These are phyloP conservation scores for Centropus bengalensis DNA, from an alignment of 2,113 vertebrate species.

Conservation along the genomic window DNA sequence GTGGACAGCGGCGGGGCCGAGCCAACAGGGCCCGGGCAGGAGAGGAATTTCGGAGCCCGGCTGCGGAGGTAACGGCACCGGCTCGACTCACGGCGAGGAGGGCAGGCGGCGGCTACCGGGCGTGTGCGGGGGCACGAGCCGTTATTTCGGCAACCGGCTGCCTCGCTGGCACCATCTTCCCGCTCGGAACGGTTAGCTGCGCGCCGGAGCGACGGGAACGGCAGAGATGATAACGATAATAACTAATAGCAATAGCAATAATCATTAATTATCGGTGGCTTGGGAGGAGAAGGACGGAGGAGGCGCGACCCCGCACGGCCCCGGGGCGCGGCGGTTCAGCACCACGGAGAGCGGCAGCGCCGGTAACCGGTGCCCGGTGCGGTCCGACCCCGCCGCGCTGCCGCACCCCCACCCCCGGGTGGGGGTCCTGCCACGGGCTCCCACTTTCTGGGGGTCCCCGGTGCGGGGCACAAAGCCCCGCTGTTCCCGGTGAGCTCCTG, in stretches of 20 bases:
- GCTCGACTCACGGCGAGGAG: not conserved
- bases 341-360: conserved; percentile 58
- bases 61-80: not conserved
- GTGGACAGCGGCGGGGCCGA: not conserved
- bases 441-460: not conserved
- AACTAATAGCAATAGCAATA: not conserved
- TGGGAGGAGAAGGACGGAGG: not conserved
- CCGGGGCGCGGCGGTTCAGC: conserved; percentile 17
- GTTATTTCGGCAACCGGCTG: not conserved
- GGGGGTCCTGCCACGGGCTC: not conserved
- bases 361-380: not conserved
- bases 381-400: no score
- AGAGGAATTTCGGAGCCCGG: not conserved
- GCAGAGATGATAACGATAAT: not conserved
- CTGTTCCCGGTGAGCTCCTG: not conserved
- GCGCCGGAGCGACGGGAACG: not conserved
- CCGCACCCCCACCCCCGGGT: no score
- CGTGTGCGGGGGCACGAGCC: accelerated
- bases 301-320: not conserved
- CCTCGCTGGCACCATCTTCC: not conserved
- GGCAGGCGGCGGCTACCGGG: not conserved
- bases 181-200: not conserved
- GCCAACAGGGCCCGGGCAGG: not conserved
- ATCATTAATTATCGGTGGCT: not conserved
- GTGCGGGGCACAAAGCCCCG: not conserved